phyloP scores from a whole-genome alignment of 1,140 invertebrate species.

The Caenorhabditis inopinata region DNA sequence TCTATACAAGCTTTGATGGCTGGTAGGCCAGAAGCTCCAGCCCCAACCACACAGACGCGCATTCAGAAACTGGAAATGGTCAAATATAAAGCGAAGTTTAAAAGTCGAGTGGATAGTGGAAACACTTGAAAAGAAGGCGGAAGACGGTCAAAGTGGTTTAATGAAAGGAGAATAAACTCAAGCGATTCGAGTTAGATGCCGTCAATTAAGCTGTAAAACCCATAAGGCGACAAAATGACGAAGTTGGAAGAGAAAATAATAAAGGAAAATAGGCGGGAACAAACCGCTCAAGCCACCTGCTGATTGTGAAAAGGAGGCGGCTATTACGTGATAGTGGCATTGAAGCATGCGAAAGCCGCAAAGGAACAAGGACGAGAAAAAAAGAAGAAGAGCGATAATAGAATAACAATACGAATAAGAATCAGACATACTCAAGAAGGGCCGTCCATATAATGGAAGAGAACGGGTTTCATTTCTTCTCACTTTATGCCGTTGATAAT shows the following conservation, averaged over 20 bases:
- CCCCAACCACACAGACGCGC: constrained; percentile 68
- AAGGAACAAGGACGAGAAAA: background rate
- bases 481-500: background rate
- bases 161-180: background rate
- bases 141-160: background rate
- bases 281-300: constrained; percentile 3
- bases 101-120: background rate
- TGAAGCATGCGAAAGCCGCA: constrained; percentile 18
- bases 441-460: background rate
- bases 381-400: background rate
- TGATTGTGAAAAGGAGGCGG: background rate
- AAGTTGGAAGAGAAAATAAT: background rate
- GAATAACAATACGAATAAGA: background rate
- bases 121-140: background rate
- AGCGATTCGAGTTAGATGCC: too few relatives aligned
- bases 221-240: background rate
- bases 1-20: constrained; percentile 70
- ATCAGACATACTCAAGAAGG: background rate
- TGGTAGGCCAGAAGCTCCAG: constrained; percentile 68
- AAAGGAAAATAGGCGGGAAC: background rate
- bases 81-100: background rate
- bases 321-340: constrained; percentile 25
- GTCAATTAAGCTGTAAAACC: too few relatives aligned
- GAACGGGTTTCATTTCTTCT: background rate
- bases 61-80: background rate